Percentiles rank a stretch among this genome's conserved stretches.
Conservation (phyloP, 2,113 vertebrate genomes). For the Dissostichus mawsoni region DNA sequence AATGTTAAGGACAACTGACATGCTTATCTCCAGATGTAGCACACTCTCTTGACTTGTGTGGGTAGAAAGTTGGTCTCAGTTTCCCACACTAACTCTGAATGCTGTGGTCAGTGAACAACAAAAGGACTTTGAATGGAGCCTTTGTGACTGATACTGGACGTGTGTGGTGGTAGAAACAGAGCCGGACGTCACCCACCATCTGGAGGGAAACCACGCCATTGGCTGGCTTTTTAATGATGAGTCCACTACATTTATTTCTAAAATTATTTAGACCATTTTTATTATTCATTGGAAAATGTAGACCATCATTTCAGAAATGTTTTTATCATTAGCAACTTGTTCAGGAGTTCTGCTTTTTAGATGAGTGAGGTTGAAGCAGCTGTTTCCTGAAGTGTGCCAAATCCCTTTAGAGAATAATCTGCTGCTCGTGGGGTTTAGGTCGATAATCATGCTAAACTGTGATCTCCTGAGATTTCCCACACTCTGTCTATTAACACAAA, state of each 20-base stretch:
- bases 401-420: slow-evolving; percentile 22
- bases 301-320: background rate
- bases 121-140: background rate
- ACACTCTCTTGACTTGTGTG: slow-evolving; percentile 30
- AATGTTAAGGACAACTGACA: background rate
- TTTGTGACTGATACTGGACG: background rate
- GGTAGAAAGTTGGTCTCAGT: slow-evolving; percentile 26
- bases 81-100: slow-evolving; percentile 32
- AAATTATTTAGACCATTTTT: background rate
- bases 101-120: too few relatives aligned
- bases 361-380: background rate
- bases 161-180: slow-evolving; percentile 14
- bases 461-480: too few relatives aligned
- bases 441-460: background rate
- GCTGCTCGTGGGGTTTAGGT: slow-evolving; percentile 12
- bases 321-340: too few relatives aligned
- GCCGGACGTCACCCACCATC: slow-evolving; percentile 54
- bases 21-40: slow-evolving; percentile 32
- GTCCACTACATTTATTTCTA: too few relatives aligned
- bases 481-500: background rate
- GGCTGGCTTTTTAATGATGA: background rate
- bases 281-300: too few relatives aligned
- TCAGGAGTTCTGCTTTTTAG: background rate
- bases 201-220: slow-evolving; percentile 55
- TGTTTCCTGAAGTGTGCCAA: slow-evolving; percentile 46